Evolutionary conservation across 2,888 invertebrate genomes (phyloP), one percentile per base, ranked within the genome.

Genomic region (Idaea aversata): DNA sequence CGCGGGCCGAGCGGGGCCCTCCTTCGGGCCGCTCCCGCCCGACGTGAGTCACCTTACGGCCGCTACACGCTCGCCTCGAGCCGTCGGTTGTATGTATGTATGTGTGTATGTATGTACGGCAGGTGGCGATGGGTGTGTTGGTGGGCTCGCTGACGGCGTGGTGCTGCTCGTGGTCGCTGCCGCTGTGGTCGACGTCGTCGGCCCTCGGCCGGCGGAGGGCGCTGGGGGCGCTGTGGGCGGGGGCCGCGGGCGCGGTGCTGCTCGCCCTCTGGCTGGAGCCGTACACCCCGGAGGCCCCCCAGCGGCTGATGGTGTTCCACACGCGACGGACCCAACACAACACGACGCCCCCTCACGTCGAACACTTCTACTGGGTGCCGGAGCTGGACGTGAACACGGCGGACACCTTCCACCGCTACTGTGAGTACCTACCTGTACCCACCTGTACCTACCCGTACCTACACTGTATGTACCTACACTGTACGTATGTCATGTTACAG

Each of bases 331-430:
- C 94, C 68, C 93, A 94, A 72, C 86, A 87, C 81, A 64, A 65
- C 75, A 94, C 94, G 94, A 63, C 35, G 34, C 15, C 63, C 66
- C 93, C 66, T 63, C 94, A 61, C 38, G 59, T 13, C 25, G 94
- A 94, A 16, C 61, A 70, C 69, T 62, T 82, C 70, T 95, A 95
- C 84, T 97, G 97, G 97, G 88, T 95, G 75, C 95, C 96, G 25
- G 95, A 96, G 77, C 93, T 97, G 79, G 97, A 97, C 85, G 94
- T 94, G 77, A 96, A 96, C 86, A 96, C 96, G 84, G 95, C 95
- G 15, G 92, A 93, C 74, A 70, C 86, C 63, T 71, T 86, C 38
- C 68, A 69, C 34, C 59, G 57, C 6, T 68, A 79, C 68, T 80
- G 87, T 86, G 15, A 61, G 67, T 61, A 15, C 3, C 57, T 57